These are phyloP conservation scores for Apis mellifera DNA, from an alignment of 1,140 invertebrate genomes.

Conservation along the genomic window DNA sequence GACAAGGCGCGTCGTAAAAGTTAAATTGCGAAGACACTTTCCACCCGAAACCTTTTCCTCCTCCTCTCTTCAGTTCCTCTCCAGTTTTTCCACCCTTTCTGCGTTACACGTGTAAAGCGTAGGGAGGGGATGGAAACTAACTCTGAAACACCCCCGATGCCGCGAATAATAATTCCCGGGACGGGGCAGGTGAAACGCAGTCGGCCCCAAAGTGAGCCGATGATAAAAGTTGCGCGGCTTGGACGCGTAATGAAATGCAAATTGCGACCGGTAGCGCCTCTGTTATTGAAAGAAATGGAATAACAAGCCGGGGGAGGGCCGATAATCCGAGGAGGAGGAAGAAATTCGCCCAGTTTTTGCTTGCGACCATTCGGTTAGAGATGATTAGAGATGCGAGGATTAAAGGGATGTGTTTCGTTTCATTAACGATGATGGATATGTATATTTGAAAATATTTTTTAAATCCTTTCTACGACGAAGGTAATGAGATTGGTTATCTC, in stretches of 20 bases:
- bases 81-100: neutral
- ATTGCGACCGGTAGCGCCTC: conserved; percentile 30
- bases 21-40: conserved; percentile 59
- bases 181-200: conserved; percentile 7
- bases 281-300: conserved; percentile 51
- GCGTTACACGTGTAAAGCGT: conserved; percentile 41
- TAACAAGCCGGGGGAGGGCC: conserved; percentile 25
- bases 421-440: too few relatives aligned
- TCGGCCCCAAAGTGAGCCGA: conserved; percentile 26
- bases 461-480: too few relatives aligned
- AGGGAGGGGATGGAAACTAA: neutral
- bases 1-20: conserved; percentile 56
- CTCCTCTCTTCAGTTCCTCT: too few relatives aligned
- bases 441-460: too few relatives aligned
- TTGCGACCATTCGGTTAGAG: too few relatives aligned
- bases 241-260: conserved; percentile 47
- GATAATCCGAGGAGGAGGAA: conserved; percentile 15
- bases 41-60: conserved; percentile 27
- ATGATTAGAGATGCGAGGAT: too few relatives aligned
- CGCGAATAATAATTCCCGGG: conserved; percentile 45
- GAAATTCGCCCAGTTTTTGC: too few relatives aligned
- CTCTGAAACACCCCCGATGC: conserved; percentile 15
- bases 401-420: too few relatives aligned
- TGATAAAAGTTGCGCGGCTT: conserved; percentile 46
- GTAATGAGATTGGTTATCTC: too few relatives aligned